Percentiles rank a stretch among this genome's conserved stretches.
phyloP scores from a whole-genome alignment of 2,113 vertebrate species.

The Pagrus major region DNA sequence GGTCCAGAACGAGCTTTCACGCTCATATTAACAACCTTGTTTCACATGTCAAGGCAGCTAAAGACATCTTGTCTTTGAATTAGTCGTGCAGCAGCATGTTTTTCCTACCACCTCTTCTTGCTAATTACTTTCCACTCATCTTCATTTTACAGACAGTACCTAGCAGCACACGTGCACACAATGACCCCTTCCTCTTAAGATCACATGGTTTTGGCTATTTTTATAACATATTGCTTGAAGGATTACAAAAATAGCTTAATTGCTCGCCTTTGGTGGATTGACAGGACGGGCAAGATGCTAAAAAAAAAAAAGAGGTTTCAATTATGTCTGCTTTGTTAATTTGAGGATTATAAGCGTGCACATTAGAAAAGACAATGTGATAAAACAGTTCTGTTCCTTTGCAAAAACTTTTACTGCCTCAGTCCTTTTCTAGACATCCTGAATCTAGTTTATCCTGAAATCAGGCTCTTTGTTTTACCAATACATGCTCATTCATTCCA shows the following conservation, averaged over 20 bases:
- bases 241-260: conserved; percentile 3
- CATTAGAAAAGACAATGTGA: neutral
- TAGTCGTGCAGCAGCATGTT: conserved; percentile 11
- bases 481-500: neutral
- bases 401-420: neutral
- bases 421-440: neutral
- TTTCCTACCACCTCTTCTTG: conserved; percentile 22
- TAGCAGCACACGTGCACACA: neutral
- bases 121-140: conserved; percentile 33
- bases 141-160: conserved; percentile 42
- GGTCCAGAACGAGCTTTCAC: neutral
- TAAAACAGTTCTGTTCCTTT: neutral
- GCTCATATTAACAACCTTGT: neutral
- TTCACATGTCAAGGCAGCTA: neutral
- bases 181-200: neutral
- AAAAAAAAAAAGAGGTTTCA: neutral
- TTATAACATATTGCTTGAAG: conserved; percentile 1
- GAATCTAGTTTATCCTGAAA: neutral
- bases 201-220: conserved; percentile 26
- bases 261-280: neutral
- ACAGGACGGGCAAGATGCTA: neutral
- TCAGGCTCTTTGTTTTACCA: neutral
- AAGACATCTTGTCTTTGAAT: neutral
- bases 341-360: neutral
- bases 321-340: neutral